Conservation (phyloP, 2,888 invertebrate genomes). For the Exephanes ischioxanthus region DNA sequence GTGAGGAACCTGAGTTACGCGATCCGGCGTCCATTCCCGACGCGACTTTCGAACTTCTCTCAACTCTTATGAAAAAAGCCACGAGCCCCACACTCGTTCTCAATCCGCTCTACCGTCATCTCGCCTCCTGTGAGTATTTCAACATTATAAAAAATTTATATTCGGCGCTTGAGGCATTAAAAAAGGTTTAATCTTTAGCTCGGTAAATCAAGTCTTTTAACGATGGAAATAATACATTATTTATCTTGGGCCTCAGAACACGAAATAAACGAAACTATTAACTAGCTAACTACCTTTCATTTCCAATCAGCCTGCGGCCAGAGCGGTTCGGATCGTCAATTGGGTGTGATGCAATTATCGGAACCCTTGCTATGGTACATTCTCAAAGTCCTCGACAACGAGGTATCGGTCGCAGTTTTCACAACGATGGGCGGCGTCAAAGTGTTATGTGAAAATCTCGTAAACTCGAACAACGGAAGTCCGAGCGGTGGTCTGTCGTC, state of each 20-base stretch:
- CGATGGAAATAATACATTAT: no score
- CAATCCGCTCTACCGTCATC: slow-evolving; percentile 88
- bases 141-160: not conserved
- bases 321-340: slow-evolving; percentile 76
- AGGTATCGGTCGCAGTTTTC: slow-evolving; percentile 91
- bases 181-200: not conserved
- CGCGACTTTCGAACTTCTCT: slow-evolving; percentile 94
- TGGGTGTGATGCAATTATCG: slow-evolving; percentile 88
- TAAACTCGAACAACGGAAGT: slow-evolving; percentile 83
- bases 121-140: slow-evolving; percentile 85
- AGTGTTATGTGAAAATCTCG: slow-evolving; percentile 92
- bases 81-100: slow-evolving; percentile 91
- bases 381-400: slow-evolving; percentile 91
- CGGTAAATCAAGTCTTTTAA: no score
- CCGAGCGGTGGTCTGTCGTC: slow-evolving; percentile 87
- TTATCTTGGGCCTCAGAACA: no score
- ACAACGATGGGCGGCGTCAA: slow-evolving; percentile 91
- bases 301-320: slow-evolving; percentile 76
- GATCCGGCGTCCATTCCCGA: slow-evolving; percentile 93
- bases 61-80: slow-evolving; percentile 91
- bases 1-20: slow-evolving; percentile 85
- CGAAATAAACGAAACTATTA: not conserved
- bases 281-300: not conserved
- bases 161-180: not conserved
- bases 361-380: slow-evolving; percentile 95